Base-by-base conservation (phyloP, 2,888 invertebrate species). In the Hemaris fuciformis region DNA sequence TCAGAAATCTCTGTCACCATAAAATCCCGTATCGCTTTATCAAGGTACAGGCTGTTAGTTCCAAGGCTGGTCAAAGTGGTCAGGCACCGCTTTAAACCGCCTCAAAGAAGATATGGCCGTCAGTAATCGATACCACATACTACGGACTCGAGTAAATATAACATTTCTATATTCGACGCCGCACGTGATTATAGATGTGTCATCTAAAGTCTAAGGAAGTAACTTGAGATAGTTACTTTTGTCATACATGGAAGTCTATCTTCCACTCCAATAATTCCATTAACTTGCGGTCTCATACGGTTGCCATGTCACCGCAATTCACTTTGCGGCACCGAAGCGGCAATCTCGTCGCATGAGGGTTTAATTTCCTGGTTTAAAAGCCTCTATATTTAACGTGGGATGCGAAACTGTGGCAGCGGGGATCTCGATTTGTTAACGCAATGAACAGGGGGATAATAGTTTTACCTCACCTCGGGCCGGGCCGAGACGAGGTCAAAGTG, bases 401-500 rank as follows among this genome's bases (percentile, higher is more conserved):
- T 62, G 60, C 61, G 25, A 58, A 61, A 66, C 63, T 64, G 61
- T 65, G 63, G 69, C 61, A 62, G 69, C 59, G 48, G 64, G 25
- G 62, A 58, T 62, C 70, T 70, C 72, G 74, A 79, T 81, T 80
- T 72, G 73, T 75, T 79, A 79, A 79, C 70, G 71, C 70, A 75
- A 81, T 75, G 75, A 80, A 83, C 74, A 74, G 72, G 75, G 72
- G 73, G 75, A 76, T 83, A 84, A 82, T 79, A 84, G 81, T 83
- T 83, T 86, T 81, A 84, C 78, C 81, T 81, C 76, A 79, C 80
- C 81, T 84, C 75, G 77, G 76, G 75, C 65, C 64, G 74, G 75
- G 75, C 68, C 68, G 71, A 65, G 79, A 66, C 80, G 84, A 85
- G 84, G 84, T 81, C 81, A 80, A 80, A 88, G 79, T 78, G 83